Conservation (phyloP, 1,140 invertebrate species). For the Penaeus japonicus region DNA sequence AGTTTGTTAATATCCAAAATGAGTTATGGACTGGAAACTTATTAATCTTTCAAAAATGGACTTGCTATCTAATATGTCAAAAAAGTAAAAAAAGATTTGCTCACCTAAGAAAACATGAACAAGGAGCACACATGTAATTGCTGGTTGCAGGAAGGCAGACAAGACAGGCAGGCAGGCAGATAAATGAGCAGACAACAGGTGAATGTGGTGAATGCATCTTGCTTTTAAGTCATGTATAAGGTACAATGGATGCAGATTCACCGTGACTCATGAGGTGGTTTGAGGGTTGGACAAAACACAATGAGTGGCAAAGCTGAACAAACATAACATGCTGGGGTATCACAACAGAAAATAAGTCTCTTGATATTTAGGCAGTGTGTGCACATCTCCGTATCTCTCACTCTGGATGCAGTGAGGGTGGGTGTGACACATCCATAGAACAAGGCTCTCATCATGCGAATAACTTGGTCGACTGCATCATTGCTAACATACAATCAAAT, state of each 20-base stretch:
- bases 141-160: conserved; percentile 37
- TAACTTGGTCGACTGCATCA: no score
- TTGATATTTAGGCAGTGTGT: no score
- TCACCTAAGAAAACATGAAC: conserved; percentile 35
- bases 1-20: no score
- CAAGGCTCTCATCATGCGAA: no score
- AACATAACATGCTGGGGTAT: no score
- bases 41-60: background rate
- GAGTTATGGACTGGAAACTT: background rate
- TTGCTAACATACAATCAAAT: no score
- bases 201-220: conserved; percentile 24
- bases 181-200: conserved; percentile 23
- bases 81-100: background rate
- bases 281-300: no score
- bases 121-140: background rate
- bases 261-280: background rate
- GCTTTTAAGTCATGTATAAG: conserved; percentile 33
- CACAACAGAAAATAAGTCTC: no score
- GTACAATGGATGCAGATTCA: conserved; percentile 30
- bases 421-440: no score
- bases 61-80: background rate
- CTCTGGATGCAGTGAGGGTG: no score
- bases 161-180: conserved; percentile 20
- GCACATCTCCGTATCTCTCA: no score
- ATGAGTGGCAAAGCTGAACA: no score